Evolutionary conservation across 2,797 vertebrate species (phyloP), one percentile per base, ranked within the genome.

Genomic region (Pipistrellus nathusii): DNA sequence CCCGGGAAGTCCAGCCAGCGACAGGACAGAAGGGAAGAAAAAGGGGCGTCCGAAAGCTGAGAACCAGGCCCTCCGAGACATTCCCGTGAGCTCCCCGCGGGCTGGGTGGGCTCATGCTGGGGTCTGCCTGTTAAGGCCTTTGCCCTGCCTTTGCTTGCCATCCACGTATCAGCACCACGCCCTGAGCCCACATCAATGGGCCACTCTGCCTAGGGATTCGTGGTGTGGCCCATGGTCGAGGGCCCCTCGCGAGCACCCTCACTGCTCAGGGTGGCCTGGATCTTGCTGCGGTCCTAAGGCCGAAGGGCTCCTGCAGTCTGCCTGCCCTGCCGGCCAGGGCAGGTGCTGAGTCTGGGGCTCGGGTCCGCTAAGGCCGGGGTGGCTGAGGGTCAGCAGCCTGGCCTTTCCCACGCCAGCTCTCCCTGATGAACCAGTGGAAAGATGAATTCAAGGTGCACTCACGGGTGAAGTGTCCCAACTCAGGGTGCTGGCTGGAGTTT

Each of bases 401-500:
- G 73, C 59, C 9, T 96, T 71, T 97, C 95, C 93, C 85, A 46
- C 5, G 85, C 92, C 97, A 99, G 99, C 98, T 99, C 82, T 98
- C 99, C 95, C 97, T 99, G 98, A 99, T 99, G 98, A 99, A 99
- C 95, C 99, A 99, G 98, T 99, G 99, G 99, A 99, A 99, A 97
- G 99, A 99, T 3, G 99, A 99, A 97, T 99, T 99, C 98, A 99
- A 99, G 98, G 99, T 98, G 62, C 98, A 98, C 88, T 99, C 99
- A 51, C 98, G 99, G 97, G 99, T 99, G 97, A 99, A 99, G 97
- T 99, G 99, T 98, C 99, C 99, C 25, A 99, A 99, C 97, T 98
- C 99, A 4, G 99, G 99, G 97, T 99, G 99, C 98, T 99, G 99
- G 99, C 98, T 99, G 98, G 99, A 99, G 98, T 99, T 99, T 97